Evolutionary conservation across 1,140 invertebrate species (phyloP), one percentile per base, ranked within the genome.

Genomic region (Megathymus violae): DNA sequence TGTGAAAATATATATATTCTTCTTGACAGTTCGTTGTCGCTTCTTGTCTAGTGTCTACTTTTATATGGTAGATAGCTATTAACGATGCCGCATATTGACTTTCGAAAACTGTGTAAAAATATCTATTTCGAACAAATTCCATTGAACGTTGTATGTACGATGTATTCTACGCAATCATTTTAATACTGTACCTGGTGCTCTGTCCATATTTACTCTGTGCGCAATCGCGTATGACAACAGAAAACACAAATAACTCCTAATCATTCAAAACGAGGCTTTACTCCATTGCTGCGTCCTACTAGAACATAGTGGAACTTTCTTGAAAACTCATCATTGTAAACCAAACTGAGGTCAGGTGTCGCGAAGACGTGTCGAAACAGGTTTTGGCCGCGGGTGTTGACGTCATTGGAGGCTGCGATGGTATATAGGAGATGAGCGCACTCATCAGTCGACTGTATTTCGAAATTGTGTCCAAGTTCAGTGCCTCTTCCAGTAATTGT

Each of bases 391-490:
- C 63, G 74, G 64, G 58, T 15, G n/a, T 47, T 89, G 83, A 89
- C 85, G 85, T 89, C 85, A 85, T 62, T 50, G 79, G 79, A 86
- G 84, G 81, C 84, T 87, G 82, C 67, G 72, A 48, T 62, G 72
- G 61, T 89, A 89, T 89, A 88, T 88, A 89, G 77, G 74, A 85
- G 84, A 82, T 82, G 85, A 67, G 78, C 79, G 17, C 52, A 73
- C 74, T 74, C 67, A 69, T 63, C 80, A 50, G 7, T 61, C 64
- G 67, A 64, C 67, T 75, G 76, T 78, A 69, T 80, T 72, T 77
- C 69, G 64, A n/a, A 76, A 63, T 75, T 67, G 51, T 61, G 78
- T 75, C 69, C 54, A 68, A 67, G 64, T 56, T 67, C 43, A 50
- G 52, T 62, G 43, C 52, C 48, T 64, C 36, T 38, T 34, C 46